Evolutionary conservation across 2,797 vertebrate species (phyloP).

Genomic region (Coreius guichenoti): DNA sequence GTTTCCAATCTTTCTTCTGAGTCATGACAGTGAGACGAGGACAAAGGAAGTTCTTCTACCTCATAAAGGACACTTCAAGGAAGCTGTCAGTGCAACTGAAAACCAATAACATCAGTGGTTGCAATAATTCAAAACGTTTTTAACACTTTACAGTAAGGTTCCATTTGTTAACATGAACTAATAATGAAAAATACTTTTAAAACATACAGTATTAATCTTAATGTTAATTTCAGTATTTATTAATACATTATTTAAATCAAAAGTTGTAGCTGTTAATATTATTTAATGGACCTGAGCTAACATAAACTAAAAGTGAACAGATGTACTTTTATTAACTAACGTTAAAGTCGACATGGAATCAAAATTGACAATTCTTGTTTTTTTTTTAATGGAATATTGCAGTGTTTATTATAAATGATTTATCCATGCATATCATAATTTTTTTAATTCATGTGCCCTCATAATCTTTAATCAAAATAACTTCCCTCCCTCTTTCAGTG

Average conservation of each 20-base stretch:
- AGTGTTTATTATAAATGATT: not conserved
- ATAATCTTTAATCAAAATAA: not conserved
- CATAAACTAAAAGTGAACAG: not conserved
- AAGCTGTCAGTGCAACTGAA: constrained; percentile 20
- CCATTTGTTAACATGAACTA: not conserved
- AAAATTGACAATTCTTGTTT: not conserved
- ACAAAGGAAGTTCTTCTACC: constrained; percentile 25
- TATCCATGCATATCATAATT: no score
- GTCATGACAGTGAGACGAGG: constrained; percentile 39
- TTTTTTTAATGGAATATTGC: not conserved
- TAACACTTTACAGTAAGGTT: not conserved
- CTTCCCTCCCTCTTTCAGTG: no score
- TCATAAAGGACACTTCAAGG: constrained; percentile 20
- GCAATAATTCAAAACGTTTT: not conserved
- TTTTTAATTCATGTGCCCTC: no score
- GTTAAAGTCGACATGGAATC: not conserved
- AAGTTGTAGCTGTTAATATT: not conserved
- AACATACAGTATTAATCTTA: not conserved
- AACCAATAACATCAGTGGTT: not conserved
- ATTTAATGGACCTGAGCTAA: not conserved
- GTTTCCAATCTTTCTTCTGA: constrained; percentile 34
- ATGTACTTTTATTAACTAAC: not conserved
- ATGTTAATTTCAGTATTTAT: not conserved
- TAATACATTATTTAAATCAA: not conserved
- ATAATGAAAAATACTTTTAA: not conserved